Conservation (phyloP, 1,140 invertebrate genomes). For the Cydia amplana region DNA sequence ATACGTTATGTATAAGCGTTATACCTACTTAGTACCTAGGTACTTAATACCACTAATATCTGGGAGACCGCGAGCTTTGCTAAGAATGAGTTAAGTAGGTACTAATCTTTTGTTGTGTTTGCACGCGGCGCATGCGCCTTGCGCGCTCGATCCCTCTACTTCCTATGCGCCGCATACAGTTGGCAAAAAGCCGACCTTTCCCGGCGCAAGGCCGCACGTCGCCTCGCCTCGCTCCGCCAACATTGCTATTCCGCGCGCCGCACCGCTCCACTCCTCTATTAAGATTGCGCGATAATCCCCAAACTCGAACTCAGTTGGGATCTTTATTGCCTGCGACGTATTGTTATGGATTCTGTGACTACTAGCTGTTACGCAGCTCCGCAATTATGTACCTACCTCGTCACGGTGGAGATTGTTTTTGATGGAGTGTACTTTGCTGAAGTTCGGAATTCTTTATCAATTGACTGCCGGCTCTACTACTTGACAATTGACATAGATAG, state of each 20-base stretch:
- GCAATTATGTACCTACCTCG: background rate
- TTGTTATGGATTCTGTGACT: background rate
- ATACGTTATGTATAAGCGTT: no score
- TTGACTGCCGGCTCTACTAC: background rate
- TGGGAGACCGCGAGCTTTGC: no score
- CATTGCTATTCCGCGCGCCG: constrained; percentile 1
- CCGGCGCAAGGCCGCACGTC: background rate
- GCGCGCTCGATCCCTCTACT: background rate
- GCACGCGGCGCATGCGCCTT: no score
- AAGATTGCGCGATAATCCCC: constrained; percentile 5
- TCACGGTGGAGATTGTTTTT: background rate
- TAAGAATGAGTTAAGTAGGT: no score
- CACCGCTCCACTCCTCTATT: background rate
- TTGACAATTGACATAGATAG: background rate
- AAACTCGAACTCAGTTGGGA: background rate
- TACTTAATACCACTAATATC: no score
- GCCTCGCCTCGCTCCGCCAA: background rate
- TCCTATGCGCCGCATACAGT: background rate
- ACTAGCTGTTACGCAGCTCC: background rate
- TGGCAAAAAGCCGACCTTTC: constrained; percentile 8
- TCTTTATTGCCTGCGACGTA: background rate
- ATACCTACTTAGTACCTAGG: no score
- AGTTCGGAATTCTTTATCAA: background rate
- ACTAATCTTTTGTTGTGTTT: no score
- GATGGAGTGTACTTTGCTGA: background rate